Evolutionary conservation across 2,797 vertebrate genomes (phyloP), one percentile per base, ranked within the genome.

Genomic region (Holocentrus rufus): DNA sequence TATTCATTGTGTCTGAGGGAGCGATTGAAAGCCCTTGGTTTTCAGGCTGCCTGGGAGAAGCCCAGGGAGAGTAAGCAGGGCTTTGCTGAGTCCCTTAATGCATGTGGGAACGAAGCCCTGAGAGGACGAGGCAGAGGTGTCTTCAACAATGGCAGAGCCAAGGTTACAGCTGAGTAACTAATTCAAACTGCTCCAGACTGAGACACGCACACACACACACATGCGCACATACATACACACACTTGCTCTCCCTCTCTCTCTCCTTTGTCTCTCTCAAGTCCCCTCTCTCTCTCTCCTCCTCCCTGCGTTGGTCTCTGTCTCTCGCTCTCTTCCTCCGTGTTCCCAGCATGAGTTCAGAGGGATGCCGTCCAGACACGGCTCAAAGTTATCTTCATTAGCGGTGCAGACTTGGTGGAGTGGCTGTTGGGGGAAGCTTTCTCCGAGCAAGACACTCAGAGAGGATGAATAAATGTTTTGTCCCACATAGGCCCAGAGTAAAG

Each of bases 131-230:
- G 77, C 87, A 83, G 87, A 88, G 89, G 90, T 91, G 89, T 90
- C 91, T 90, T 76, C 88, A 85, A 92, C 91, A 92, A 90, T 91
- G 85, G 87, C 85, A 78, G 83, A 90, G 90, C 90, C 91, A 91
- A 92, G 92, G 92, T 91, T 91, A 91, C 83, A 87, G 89, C 89
- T 90, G 87, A 89, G 90, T 91, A 89, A 92, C 92, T 91, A 85
- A 92, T 90, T 92, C 89, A 88, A 81, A 91, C 82, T 76, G 79
- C 88, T 85, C 79, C 46, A 69, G 79, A 87, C 85, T 83, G 84
- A 86, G 86, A 68, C 83, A 75, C 76, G 72, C 84, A 50, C 79
- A 31, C 80, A 56, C 69, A 52, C 42, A 23, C 39, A 20, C 36
- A 13, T 20, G 3, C 20, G 11, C 34, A 20, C n/a, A n/a, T 31